phyloP scores from a whole-genome alignment of 2,888 invertebrate species.

The Dynastes grantii region DNA sequence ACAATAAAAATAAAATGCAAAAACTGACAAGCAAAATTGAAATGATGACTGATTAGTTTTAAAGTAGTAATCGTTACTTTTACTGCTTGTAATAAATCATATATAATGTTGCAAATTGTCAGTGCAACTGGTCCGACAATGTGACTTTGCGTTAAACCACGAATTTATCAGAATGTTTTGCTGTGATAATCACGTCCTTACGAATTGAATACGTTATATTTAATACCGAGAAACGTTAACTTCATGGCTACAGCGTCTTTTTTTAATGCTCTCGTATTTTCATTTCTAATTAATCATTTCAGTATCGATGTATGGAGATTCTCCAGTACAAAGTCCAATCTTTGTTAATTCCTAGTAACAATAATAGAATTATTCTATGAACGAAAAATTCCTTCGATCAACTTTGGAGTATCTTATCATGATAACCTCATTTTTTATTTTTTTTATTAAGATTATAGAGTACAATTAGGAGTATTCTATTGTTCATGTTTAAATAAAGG shows the following conservation, averaged over 20 bases:
- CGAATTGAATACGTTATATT: too few species aligned
- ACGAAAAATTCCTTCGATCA: constrained; percentile 6
- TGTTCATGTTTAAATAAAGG: background rate
- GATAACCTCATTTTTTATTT: constrained; percentile 6
- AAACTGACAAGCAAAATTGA: too few species aligned
- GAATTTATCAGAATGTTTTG: background rate
- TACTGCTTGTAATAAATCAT: too few species aligned
- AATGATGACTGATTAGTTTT: too few species aligned
- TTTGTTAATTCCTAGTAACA: constrained; percentile 31
- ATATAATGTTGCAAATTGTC: too few species aligned
- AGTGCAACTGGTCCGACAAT: background rate
- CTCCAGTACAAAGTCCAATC: constrained; percentile 10
- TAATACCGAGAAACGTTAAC: too few species aligned
- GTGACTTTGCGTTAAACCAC: background rate
- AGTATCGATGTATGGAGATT: constrained; percentile 18
- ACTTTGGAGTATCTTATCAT: constrained; percentile 10
- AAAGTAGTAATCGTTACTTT: too few species aligned
- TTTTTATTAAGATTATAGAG: constrained; percentile 1
- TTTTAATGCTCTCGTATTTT: background rate
- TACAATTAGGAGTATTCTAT: background rate
- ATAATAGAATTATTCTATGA: background rate
- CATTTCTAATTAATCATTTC: background rate
- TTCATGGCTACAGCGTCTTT: background rate
- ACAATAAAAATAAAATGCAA: too few species aligned
- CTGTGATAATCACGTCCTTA: background rate